Evolutionary conservation across 2,888 invertebrate genomes (phyloP).

Genomic region (Lutraria lutraria): DNA sequence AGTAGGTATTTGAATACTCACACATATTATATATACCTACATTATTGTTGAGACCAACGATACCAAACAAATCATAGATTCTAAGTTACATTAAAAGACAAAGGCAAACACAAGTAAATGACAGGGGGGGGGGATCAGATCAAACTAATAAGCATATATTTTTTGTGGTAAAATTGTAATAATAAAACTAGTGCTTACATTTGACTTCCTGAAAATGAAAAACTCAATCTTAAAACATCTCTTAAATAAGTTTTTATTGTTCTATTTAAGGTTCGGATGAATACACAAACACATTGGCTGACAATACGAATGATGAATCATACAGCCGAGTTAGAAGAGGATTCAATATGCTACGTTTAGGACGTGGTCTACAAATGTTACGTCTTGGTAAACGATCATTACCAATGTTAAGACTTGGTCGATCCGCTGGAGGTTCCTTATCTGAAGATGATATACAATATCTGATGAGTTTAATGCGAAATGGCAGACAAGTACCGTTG

Average conservation of each 20-base stretch:
- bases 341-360: slow-evolving; percentile 75
- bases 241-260: background rate
- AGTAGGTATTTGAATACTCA: too few relatives aligned
- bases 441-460: slow-evolving; percentile 65
- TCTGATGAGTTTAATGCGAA: slow-evolving; percentile 57
- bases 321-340: slow-evolving; percentile 72
- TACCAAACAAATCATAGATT: too few relatives aligned
- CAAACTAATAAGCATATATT: too few relatives aligned
- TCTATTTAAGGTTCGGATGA: slow-evolving; percentile 62
- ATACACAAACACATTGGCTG: slow-evolving; percentile 19
- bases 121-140: too few relatives aligned
- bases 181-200: too few relatives aligned
- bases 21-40: too few relatives aligned
- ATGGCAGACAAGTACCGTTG: slow-evolving; percentile 71
- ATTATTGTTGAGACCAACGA: too few relatives aligned
- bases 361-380: slow-evolving; percentile 79
- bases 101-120: too few relatives aligned
- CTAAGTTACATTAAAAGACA: too few relatives aligned
- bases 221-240: too few relatives aligned
- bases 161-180: too few relatives aligned
- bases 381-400: slow-evolving; percentile 78
- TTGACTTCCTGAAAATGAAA: too few relatives aligned
- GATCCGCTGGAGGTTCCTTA: slow-evolving; percentile 53
- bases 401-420: slow-evolving; percentile 74
- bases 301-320: slow-evolving; percentile 54